Evolutionary conservation across 2,888 invertebrate genomes (phyloP).

Genomic region (Hymenopus coronatus): DNA sequence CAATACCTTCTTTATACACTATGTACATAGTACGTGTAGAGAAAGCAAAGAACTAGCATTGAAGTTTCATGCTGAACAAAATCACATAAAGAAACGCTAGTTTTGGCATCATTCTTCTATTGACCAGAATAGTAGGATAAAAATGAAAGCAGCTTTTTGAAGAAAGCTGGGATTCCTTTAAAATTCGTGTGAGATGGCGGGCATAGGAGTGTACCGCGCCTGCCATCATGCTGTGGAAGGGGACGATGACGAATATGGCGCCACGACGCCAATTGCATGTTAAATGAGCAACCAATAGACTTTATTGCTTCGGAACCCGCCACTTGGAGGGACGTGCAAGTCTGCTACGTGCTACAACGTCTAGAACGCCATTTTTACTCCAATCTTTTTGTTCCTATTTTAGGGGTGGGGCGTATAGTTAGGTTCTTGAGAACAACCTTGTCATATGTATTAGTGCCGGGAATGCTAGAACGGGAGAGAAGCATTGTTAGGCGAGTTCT

Average conservation of each 20-base stretch:
- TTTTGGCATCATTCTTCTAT: too few relatives aligned
- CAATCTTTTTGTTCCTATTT: neutral
- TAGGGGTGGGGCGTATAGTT: neutral
- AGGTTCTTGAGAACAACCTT: neutral
- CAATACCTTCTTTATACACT: too few relatives aligned
- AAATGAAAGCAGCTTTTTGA: too few relatives aligned
- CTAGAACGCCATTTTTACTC: neutral
- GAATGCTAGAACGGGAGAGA: too few relatives aligned
- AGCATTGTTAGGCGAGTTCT: too few relatives aligned
- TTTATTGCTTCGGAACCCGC: neutral
- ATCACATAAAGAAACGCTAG: too few relatives aligned
- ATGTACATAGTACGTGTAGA: too few relatives aligned
- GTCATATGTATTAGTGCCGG: neutral
- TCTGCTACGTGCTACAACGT: neutral
- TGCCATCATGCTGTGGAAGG: neutral
- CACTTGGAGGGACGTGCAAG: neutral
- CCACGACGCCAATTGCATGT: neutral
- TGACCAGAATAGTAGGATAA: too few relatives aligned
- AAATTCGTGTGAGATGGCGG: too few relatives aligned
- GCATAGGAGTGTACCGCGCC: neutral
- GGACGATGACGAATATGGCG: neutral
- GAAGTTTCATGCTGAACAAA: too few relatives aligned
- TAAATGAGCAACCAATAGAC: neutral
- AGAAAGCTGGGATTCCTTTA: too few relatives aligned
- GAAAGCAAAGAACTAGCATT: too few relatives aligned